These are phyloP conservation scores for Ibidorhyncha struthersii DNA, from an alignment of 2,113 vertebrate genomes.

Conservation along the genomic window DNA sequence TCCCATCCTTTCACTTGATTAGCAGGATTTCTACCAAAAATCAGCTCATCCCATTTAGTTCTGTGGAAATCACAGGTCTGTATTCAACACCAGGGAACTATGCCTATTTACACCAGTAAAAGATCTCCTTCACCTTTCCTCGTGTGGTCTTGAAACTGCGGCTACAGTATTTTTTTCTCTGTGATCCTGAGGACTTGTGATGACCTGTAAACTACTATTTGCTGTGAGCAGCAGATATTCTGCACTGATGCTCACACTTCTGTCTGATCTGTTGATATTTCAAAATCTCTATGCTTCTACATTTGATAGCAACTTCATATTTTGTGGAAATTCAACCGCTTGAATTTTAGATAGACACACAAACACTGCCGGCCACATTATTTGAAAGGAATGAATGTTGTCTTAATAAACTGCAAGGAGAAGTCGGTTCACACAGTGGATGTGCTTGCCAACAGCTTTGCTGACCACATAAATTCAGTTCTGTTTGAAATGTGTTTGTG, in stretches of 20 bases:
- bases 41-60: neutral
- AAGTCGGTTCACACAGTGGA: neutral
- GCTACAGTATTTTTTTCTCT: neutral
- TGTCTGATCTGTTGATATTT: neutral
- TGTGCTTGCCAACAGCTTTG: neutral
- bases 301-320: neutral
- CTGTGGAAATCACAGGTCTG: fast-evolving
- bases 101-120: neutral
- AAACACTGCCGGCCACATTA: neutral
- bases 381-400: neutral
- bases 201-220: neutral
- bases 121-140: neutral
- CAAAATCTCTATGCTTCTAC: neutral
- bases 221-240: neutral
- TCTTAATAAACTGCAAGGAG: neutral
- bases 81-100: neutral
- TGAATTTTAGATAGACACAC: neutral
- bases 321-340: neutral
- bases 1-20: neutral
- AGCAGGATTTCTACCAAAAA: neutral
- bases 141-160: neutral
- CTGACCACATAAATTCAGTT: neutral
- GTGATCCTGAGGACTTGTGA: neutral
- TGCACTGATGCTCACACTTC: neutral
- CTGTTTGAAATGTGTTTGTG: conserved; percentile 11